Base-by-base conservation (phyloP, 2,888 invertebrate genomes). In the Melanargia galathea region DNA sequence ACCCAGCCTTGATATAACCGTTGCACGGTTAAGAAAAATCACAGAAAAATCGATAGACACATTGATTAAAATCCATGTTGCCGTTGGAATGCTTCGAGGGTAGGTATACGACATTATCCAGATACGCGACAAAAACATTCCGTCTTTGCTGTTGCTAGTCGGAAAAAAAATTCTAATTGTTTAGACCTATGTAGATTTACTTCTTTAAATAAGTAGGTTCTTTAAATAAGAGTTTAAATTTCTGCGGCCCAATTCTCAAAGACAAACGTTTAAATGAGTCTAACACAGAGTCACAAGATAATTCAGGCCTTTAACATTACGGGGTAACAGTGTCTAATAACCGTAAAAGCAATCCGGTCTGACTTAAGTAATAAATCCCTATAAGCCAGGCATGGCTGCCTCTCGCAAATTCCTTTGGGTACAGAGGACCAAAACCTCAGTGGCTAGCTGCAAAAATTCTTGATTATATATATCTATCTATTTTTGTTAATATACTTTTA, bases 281-380 rank as follows among this genome's bases (percentile, higher is more conserved):
- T 22, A 24, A 49, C 26, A 26, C 26, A n/a, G 8, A 48, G 16
- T 26, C 49, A 49, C 26, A 16, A 49, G 16, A 49, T 49, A 49
- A 49, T 30, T 49, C 49, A 49, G 49, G 10, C 26, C 49, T 49
- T 49, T 24, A 49, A 30, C 26, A 49, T 49, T 49, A 49, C 24
- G 26, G 49, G 49, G n/a, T 49, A 30, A 16, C 49, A 16, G 49
- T 49, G 16, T 49, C 49, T 49, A 30, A 49, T 26, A 49, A 49
- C 26, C 49, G 49, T 49, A 49, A 49, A 49, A 49, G 49, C 30
- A 49, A 49, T 49, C 26, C 49, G 16, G 26, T 8, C 30, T 16
- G 49, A 49, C 30, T 49, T 49, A 49, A 49, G 26, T 22, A 7
- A 49, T 49, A 49, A 49, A 49, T 49, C 49, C 49, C 30, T 26